Conservation (phyloP, 2,113 vertebrate species). For the Pituophis catenifer region DNA sequence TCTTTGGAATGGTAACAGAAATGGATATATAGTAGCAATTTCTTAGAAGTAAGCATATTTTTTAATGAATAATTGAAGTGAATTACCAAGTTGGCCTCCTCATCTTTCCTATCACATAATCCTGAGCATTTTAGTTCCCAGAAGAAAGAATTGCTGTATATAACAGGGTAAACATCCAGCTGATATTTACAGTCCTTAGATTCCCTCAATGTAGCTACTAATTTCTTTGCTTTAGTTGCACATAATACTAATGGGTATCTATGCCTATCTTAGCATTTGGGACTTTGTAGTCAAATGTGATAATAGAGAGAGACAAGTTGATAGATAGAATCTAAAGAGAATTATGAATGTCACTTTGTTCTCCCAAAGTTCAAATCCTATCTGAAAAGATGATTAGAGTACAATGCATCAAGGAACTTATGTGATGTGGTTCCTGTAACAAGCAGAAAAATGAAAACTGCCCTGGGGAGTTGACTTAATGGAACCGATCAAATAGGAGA, state of each 20-base stretch:
- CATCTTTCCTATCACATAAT: neutral
- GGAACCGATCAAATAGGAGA: neutral
- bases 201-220: neutral
- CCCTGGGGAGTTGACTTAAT: neutral
- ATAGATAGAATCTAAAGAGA: slow-evolving; percentile 34
- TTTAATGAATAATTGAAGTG: neutral
- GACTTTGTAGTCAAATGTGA: slow-evolving; percentile 13
- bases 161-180: neutral
- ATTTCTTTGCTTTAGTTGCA: slow-evolving; percentile 8
- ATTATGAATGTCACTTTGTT: slow-evolving; percentile 43
- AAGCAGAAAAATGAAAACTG: slow-evolving; percentile 33
- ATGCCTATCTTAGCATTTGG: slow-evolving; percentile 2
- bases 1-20: neutral
- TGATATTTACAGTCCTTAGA: rapidly evolving
- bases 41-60: neutral
- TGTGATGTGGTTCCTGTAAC: slow-evolving; percentile 22
- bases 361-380: neutral
- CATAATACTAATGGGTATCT: neutral
- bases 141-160: neutral
- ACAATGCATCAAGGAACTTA: slow-evolving; percentile 48
- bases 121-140: neutral
- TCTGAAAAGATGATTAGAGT: slow-evolving; percentile 28
- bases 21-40: neutral
- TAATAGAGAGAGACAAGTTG: slow-evolving; percentile 9
- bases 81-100: neutral